Evolutionary conservation across 2,888 invertebrate species (phyloP).

Genomic region (Apantesis nais): DNA sequence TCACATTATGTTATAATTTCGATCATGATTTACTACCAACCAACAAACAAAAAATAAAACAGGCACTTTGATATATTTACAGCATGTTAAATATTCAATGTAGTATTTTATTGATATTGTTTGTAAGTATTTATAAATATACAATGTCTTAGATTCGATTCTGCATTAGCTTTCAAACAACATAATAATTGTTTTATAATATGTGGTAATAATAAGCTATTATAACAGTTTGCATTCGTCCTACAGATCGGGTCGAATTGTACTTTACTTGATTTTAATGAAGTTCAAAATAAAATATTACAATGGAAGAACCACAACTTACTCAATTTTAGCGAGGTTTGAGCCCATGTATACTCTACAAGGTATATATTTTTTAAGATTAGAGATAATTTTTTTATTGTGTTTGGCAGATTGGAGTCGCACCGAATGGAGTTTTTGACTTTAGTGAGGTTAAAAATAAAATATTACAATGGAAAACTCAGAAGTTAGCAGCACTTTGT

Average conservation of each 20-base stretch:
- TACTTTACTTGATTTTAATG: slow-evolving; percentile 72
- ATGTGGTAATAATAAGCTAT: neutral
- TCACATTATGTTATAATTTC: slow-evolving; percentile 24
- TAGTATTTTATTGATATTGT: slow-evolving; percentile 59
- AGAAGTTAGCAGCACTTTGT: slow-evolving; percentile 75
- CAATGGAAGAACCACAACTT: slow-evolving; percentile 76
- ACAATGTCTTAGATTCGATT: neutral
- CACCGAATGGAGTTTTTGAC: slow-evolving; percentile 76
- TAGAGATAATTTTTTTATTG: neutral
- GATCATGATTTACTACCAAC: slow-evolving; percentile 4
- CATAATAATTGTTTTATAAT: neutral
- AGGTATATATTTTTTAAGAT: neutral
- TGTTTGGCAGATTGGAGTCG: slow-evolving; percentile 64
- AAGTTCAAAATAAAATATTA: slow-evolving; percentile 73
- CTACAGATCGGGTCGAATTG: slow-evolving; percentile 71
- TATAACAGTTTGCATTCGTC: slow-evolving; percentile 31
- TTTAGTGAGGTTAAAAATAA: slow-evolving; percentile 79
- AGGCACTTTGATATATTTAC: slow-evolving; percentile 17
- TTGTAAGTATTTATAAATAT: slow-evolving; percentile 52
- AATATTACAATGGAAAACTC: slow-evolving; percentile 80
- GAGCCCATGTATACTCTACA: slow-evolving; percentile 35
- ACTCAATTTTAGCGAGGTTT: slow-evolving; percentile 77
- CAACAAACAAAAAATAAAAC: slow-evolving; percentile 3
- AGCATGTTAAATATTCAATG: slow-evolving; percentile 58
- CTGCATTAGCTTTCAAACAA: neutral